Percentiles rank a stretch among this genome's conserved stretches.
phyloP scores from a whole-genome alignment of 1,140 invertebrate species.

The Ladona fulva region DNA sequence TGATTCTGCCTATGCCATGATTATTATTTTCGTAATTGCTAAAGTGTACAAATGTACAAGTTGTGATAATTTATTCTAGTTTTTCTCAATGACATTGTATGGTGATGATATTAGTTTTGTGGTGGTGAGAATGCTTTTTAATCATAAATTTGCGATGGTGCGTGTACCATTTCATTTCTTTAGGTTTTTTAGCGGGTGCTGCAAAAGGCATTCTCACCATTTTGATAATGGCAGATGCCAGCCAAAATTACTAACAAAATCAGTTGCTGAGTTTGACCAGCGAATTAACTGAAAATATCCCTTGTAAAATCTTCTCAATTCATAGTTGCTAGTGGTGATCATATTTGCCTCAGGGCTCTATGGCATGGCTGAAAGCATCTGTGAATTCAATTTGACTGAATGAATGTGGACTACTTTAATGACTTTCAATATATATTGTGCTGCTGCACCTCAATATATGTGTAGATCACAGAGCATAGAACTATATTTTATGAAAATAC shows the following conservation, averaged over 20 bases:
- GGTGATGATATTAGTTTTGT: not conserved
- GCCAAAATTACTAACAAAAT: not conserved
- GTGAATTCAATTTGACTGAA: not conserved
- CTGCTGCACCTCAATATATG: not conserved
- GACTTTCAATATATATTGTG: not conserved
- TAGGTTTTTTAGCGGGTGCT: not conserved
- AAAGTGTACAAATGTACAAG: not conserved
- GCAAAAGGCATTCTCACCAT: not conserved
- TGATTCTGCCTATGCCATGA: not conserved
- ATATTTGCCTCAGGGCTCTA: not conserved
- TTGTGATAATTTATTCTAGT: conserved; percentile 10
- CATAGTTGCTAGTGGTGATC: not conserved
- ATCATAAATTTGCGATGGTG: not conserved
- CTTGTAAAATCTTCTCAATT: not conserved
- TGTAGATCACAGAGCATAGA: conserved; percentile 9
- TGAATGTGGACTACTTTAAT: not conserved
- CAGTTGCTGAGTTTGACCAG: not conserved
- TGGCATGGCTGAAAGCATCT: not conserved
- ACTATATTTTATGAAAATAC: conserved; percentile 11
- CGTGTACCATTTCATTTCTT: not conserved
- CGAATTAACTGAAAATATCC: not conserved
- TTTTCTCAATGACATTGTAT: not conserved
- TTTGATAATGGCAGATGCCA: not conserved
- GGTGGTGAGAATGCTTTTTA: not conserved
- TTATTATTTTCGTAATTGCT: not conserved